A percentile compares a stretch with the other conserved stretches of the same genome.
These are phyloP conservation scores for Antigone vipio DNA, from an alignment of 2,113 vertebrate genomes.

Conservation along the genomic window DNA sequence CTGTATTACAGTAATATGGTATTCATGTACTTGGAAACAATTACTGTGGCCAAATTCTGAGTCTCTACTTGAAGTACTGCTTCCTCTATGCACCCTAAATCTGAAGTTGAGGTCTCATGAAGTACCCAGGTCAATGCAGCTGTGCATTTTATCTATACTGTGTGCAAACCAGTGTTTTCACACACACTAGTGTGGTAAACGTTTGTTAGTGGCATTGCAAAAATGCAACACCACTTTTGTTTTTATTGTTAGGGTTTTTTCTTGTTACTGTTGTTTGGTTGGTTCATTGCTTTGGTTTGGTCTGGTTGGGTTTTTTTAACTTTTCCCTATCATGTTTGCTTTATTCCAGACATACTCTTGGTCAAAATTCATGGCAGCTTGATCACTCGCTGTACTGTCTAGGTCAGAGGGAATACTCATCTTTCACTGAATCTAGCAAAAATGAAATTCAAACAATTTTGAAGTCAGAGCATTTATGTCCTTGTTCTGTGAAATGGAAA, in stretches of 20 bases:
- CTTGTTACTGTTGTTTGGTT: not conserved
- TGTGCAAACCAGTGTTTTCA: not conserved
- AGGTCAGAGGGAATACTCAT: not conserved
- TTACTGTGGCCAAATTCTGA: not conserved
- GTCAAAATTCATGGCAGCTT: not conserved
- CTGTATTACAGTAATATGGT: fast-evolving
- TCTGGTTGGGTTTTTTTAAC: not conserved
- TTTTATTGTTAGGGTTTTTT: not conserved
- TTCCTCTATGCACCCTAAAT: fast-evolving
- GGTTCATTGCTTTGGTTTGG: no score
- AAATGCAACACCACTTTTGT: not conserved
- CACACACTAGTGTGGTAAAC: not conserved
- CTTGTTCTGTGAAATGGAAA: not conserved
- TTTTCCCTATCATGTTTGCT: not conserved
- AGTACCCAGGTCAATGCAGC: not conserved
- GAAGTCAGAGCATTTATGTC: not conserved
- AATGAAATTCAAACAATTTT: not conserved
- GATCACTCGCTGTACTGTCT: fast-evolving
- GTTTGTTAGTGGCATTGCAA: not conserved
- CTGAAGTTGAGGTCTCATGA: not conserved
- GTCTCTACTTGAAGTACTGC: not conserved
- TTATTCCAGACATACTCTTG: not conserved
- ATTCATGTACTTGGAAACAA: not conserved
- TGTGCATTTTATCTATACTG: not conserved
- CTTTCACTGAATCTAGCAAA: not conserved